Base-by-base conservation (phyloP, 2,113 vertebrate species). In the Stomatorhinus ivindoensis region DNA sequence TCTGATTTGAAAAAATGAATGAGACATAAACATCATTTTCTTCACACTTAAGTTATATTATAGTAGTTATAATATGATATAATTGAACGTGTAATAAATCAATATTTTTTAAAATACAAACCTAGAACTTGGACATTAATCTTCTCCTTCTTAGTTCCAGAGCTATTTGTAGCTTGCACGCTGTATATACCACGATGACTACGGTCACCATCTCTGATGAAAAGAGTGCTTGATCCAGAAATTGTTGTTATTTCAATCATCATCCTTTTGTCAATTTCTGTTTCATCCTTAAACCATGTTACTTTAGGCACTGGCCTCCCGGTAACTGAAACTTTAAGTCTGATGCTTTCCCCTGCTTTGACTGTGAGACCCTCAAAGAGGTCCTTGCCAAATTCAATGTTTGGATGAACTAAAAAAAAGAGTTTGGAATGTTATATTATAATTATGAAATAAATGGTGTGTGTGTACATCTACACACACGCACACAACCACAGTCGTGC, bases 51-150 rank as follows among this genome's bases (percentile, higher is more conserved):
- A 86, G 24, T 86, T 31, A 53, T 31, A 86, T 47, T 47, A 87
- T 47, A 87, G n/a, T 19, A 53, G 35, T n/a, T 47, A 87, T 47
- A 87, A 27, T 17, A 53, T 21, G 31, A 87, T 35, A 87, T 31
- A 87, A 35, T 7, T 31, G 61, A 31, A 69, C 15, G 55, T 11
- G 31, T 27, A 86, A 51, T 82, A 86, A 50, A 61, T 11, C 10
- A 65, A 55, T 58, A 50, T 17, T 42, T 76, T 51, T 83, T 82
- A 19, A 24, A 48, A 89, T 83, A 89, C 85, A 88, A 96, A 99
- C 98, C 98, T 96, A 98, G 97, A 46, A 99, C 97, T 96, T 98
- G 97, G 90, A 99, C 96, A 90, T 94, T 96, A 92, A 99, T 96
- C 53, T 96, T 95, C 94, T 96, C 97, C 91, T 95, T 97, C 94